Evolutionary conservation across 1,140 invertebrate genomes (phyloP), one percentile per base, ranked within the genome.

Genomic region (Pinna nobilis): DNA sequence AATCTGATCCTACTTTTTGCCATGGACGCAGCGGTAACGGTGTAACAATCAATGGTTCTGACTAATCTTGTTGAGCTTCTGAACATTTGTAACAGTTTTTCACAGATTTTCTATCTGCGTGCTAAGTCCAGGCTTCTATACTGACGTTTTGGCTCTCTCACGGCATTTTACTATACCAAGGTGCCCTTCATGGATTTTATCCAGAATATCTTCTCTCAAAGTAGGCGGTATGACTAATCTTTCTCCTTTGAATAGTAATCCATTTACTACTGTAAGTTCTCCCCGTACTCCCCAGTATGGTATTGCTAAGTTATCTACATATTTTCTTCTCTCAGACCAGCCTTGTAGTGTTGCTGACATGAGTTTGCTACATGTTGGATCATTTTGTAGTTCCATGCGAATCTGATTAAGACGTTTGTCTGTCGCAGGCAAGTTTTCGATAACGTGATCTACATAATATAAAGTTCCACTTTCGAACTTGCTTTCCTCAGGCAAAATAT

Each of bases 131-230:
- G 76, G 71, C 76, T 72, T 75, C 76, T 72, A 78, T 7, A 78
- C 35, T 28, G 37, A 41, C 11, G 28, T 20, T 55, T 65, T 32
- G 18, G 69, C 68, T 51, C 69, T 30, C 7, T 39, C n/a, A 49
- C 61, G 76, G 59, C 57, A 74, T 47, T 82, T 82, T 7, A 69
- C 64, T 41, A 76, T 65, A 11, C 78, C 78, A 47, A 69, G 44
- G 51, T 81, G 78, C 1, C 41, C 51, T 51, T 65, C 53, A 35
- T 76, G 68, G 25, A 76, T 66, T 59, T 70, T 71, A 13, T 71
- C 60, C 25, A 71, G 32, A 60, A 71, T 76, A 47, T 60, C 30
- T 30, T 57, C 57, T 47, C 61, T 33, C 5, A 67, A 50, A 5
- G 44, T 20, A 51, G 44, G 50, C 30, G 71, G 70, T 18, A 80